These are phyloP conservation scores for Parotia lawesii DNA, from an alignment of 2,113 vertebrate species.

Conservation along the genomic window DNA sequence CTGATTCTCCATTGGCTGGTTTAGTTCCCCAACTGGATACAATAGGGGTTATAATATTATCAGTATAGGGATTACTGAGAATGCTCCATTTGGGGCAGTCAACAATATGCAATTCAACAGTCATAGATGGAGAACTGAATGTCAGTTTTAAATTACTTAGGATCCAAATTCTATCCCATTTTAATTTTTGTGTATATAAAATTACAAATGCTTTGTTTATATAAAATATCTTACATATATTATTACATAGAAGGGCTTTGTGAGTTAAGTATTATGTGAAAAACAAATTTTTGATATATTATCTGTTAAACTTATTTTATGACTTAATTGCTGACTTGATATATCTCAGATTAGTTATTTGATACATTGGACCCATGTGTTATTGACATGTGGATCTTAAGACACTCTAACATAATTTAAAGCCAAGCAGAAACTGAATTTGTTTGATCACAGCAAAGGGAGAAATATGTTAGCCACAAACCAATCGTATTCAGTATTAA, in stretches of 20 bases:
- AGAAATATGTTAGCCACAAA: slow-evolving; percentile 19
- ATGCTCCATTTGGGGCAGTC: not conserved
- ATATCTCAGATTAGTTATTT: not conserved
- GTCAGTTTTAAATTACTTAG: not conserved
- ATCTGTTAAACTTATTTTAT: not conserved
- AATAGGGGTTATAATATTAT: not conserved
- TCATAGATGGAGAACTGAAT: not conserved
- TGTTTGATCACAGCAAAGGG: slow-evolving; percentile 9
- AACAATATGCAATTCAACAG: not conserved
- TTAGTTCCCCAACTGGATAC: not conserved
- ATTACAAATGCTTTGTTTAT: not conserved
- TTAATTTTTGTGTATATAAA: not conserved
- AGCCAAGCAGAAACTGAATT: not conserved
- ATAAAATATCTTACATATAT: not conserved
- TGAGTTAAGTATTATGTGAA: not conserved
- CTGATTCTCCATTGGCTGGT: not conserved
- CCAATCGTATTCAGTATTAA: not conserved
- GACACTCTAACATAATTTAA: slow-evolving; percentile 3
- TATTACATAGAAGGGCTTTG: not conserved
- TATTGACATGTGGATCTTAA: not conserved
- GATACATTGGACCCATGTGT: not conserved
- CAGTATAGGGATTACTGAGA: not conserved
- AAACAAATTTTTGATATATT: not conserved
- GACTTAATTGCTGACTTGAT: slow-evolving; percentile 4
- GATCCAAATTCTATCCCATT: not conserved